These are phyloP conservation scores for Pelodiscus sinensis DNA, from an alignment of 2,113 vertebrate genomes.

Conservation along the genomic window DNA sequence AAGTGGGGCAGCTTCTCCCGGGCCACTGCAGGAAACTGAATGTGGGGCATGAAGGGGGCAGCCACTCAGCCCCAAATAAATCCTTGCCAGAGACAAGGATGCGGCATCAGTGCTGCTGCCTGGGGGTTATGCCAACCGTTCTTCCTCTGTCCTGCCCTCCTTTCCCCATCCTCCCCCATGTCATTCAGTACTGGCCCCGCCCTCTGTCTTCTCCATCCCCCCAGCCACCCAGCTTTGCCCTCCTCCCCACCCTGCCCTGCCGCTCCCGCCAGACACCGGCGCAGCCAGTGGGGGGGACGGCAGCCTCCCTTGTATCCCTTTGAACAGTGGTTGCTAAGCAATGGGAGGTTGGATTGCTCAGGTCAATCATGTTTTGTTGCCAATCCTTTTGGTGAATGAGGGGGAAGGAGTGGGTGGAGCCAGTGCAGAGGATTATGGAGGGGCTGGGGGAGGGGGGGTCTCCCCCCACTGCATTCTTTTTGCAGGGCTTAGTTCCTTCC, in stretches of 20 bases:
- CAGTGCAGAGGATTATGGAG: constrained; percentile 1
- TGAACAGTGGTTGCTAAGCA: constrained; percentile 75
- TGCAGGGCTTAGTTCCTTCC: constrained; percentile 26
- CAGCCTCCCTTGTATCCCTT: constrained; percentile 41
- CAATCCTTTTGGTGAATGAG: constrained; percentile 16
- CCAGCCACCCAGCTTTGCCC: background rate
- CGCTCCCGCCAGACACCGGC: background rate
- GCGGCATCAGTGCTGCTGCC: too few species aligned
- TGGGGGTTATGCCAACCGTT: too few species aligned
- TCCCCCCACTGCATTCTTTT: background rate
- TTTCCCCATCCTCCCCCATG: too few species aligned
- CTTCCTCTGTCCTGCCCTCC: background rate
- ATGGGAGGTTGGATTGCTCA: constrained; percentile 62
- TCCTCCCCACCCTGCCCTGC: background rate
- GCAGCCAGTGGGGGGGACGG: background rate
- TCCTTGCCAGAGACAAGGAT: too few species aligned
- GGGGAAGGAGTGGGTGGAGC: constrained; percentile 42
- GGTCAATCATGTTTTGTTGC: constrained; percentile 69
- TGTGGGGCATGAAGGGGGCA: too few species aligned
- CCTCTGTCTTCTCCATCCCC: too few species aligned
- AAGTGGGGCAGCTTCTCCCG: background rate
- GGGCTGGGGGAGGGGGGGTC: background rate
- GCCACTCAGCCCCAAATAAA: too few species aligned
- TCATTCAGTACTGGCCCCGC: background rate
- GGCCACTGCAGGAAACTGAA: too few species aligned